phyloP scores from a whole-genome alignment of 2,888 invertebrate species.

The Leptinotarsa rubiginosa region DNA sequence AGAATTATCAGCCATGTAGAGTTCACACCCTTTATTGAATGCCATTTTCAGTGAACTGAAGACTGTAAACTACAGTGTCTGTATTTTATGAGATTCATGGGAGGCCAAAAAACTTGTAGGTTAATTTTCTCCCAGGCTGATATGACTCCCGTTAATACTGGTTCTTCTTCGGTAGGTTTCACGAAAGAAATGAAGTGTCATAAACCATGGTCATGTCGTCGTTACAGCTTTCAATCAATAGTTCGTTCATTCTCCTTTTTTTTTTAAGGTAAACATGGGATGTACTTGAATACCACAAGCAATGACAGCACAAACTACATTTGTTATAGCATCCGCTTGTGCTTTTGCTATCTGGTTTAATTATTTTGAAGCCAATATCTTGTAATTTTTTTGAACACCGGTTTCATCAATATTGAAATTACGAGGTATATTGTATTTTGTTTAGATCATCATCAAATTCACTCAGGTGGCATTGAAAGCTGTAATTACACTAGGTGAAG shows the following conservation, averaged over 20 bases:
- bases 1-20: constrained; percentile 14
- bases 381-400: too few relatives aligned
- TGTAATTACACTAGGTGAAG: too few relatives aligned
- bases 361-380: too few relatives aligned
- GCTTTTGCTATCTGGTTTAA: too few relatives aligned
- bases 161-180: too few relatives aligned
- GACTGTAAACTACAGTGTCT: constrained; percentile 19
- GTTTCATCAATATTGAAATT: too few relatives aligned
- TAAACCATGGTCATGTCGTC: constrained; percentile 1
- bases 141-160: neutral
- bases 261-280: constrained; percentile 4
- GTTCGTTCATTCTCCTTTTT: neutral
- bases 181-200: neutral
- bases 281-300: neutral
- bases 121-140: constrained; percentile 20
- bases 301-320: neutral
- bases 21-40: constrained; percentile 15
- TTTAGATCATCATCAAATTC: too few relatives aligned
- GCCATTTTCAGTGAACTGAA: neutral
- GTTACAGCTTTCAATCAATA: neutral
- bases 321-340: neutral
- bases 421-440: too few relatives aligned
- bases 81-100: constrained; percentile 19
- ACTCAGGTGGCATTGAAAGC: too few relatives aligned
- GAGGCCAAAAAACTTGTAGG: constrained; percentile 9